Base-by-base conservation (phyloP, 2,888 invertebrate species). In the Pollenia angustigena region DNA sequence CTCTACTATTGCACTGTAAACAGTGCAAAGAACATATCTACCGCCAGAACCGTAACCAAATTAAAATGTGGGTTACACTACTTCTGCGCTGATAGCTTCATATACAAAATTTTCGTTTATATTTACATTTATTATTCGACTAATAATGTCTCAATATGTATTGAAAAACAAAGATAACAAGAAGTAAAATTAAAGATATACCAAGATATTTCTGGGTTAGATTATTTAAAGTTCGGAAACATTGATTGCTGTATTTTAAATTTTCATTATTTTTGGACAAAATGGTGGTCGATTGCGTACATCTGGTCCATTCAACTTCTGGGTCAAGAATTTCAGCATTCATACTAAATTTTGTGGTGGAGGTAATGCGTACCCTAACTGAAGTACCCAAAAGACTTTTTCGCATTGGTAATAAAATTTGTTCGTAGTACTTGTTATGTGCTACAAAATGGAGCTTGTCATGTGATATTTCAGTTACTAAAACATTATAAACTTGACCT, bases 341-440 rank as follows among this genome's bases (percentile, higher is more conserved):
- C 96, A 97, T 97, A 72, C 96, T 97, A 93, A 97, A 97, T 90
- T 97, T 97, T 0, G 95, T 94, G 0, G 96, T 94, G 14, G 94
- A 94, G 0, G 94, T 93, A 7, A 99, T 97, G 91, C 95, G 94
- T 0, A 99, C 98, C 0, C 95, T 95, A 0, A 99, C 94, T 92
- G 96, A 95, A 91, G 97, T 97, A 0, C 99, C 99, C 95, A 98
- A 95, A 64, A 96, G 95, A 89, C 95, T 95, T 0, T 96, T 94
- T 8, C 95, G 94, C 94, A 97, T 96, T 0, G 98, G 97, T 0
- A 99, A 95, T 81, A 99, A 92, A 0, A 98, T 96, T 94, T 98
- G 99, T 91, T 99, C 98, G 91, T 99, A 99, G 91, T 94, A 97
- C 92, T 98, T 97, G 93, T 99, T 99, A 94, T 99, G 99, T 0